These are phyloP conservation scores for Hydrolagus affinis DNA, from an alignment of 2,113 vertebrate genomes.

Conservation along the genomic window DNA sequence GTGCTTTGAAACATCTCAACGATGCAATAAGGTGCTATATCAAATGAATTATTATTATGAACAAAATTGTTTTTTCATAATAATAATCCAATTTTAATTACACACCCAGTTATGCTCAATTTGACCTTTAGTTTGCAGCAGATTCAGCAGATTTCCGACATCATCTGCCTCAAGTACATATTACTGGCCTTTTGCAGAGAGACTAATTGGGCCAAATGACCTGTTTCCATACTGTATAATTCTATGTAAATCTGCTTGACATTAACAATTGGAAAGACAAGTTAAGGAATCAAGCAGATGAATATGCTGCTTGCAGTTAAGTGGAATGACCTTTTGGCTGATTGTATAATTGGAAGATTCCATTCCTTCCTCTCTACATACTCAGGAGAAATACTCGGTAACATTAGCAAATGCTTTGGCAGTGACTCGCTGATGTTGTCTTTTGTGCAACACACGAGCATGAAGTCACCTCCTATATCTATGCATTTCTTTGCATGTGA, in stretches of 20 bases:
- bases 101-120: too few relatives aligned
- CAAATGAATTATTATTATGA: too few relatives aligned
- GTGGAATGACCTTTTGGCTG: background rate
- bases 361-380: background rate
- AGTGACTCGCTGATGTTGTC: background rate
- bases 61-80: too few relatives aligned
- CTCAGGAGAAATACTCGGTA: too few relatives aligned
- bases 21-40: too few relatives aligned
- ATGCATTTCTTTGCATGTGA: background rate
- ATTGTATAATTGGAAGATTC: background rate
- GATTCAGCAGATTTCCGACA: background rate
- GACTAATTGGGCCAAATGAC: background rate
- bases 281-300: background rate
- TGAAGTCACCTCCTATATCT: background rate
- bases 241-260: background rate
- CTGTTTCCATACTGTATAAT: background rate
- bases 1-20: too few relatives aligned
- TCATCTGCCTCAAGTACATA: too few relatives aligned
- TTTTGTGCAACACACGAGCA: too few relatives aligned
- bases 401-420: background rate
- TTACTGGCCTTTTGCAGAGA: too few relatives aligned
- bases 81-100: too few relatives aligned
- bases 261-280: background rate
- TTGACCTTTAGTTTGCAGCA: background rate
- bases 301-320: background rate